A percentile compares a stretch with the other conserved stretches of the same genome.
Evolutionary conservation across 2,888 invertebrate genomes (phyloP).

Genomic region (Tethea ocularis): DNA sequence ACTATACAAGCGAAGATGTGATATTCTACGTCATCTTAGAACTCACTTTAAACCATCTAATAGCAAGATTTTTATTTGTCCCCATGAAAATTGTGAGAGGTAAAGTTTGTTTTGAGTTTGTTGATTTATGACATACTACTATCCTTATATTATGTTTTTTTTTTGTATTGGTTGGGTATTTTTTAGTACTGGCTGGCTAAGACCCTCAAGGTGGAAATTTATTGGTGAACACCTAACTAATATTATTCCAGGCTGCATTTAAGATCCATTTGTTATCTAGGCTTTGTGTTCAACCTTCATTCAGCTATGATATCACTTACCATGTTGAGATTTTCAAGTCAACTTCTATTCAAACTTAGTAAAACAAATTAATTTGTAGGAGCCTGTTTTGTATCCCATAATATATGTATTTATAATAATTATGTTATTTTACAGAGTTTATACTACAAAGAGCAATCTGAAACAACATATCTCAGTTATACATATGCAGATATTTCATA

Average conservation of each 20-base stretch:
- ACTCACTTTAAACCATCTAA: constrained; percentile 41
- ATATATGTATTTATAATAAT: neutral
- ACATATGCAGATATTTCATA: constrained; percentile 76
- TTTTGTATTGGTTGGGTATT: too few relatives aligned
- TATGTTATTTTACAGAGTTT: constrained; percentile 59
- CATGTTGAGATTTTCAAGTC: neutral
- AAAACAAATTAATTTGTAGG: too few relatives aligned
- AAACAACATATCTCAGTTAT: constrained; percentile 77
- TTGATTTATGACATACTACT: neutral
- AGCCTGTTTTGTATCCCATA: neutral
- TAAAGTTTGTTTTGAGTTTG: constrained; percentile 27
- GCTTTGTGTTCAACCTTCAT: too few relatives aligned
- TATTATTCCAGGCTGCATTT: too few relatives aligned
- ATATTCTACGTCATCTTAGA: constrained; percentile 67
- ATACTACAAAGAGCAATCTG: constrained; percentile 82
- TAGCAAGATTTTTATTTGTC: constrained; percentile 52
- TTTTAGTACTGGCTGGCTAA: too few relatives aligned
- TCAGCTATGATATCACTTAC: too few relatives aligned
- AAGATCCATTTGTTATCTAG: too few relatives aligned
- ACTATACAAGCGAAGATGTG: constrained; percentile 60
- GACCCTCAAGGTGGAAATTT: too few relatives aligned
- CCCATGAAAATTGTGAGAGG: constrained; percentile 65
- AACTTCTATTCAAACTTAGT: neutral
- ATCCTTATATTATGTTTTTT: too few relatives aligned
- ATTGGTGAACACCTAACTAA: too few relatives aligned